Percentiles rank a stretch among this genome's conserved stretches.
These are phyloP conservation scores for Nezara viridula DNA, from an alignment of 2,888 invertebrate species.

Conservation along the genomic window DNA sequence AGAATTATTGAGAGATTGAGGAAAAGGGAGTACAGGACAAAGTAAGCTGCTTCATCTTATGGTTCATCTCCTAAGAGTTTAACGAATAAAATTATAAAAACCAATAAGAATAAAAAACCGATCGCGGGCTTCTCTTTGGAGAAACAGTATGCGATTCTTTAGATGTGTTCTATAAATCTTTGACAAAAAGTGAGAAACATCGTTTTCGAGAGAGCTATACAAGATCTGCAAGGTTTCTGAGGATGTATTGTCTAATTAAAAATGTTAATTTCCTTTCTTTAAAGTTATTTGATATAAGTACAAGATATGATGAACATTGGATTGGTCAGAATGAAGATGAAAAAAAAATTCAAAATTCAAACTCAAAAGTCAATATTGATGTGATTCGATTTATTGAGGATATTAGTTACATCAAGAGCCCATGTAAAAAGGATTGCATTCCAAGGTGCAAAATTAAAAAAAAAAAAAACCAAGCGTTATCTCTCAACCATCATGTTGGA, in stretches of 20 bases:
- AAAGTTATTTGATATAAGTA: constrained; percentile 25
- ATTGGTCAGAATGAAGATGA: background rate
- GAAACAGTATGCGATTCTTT: constrained; percentile 44
- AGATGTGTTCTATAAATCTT: too few species aligned
- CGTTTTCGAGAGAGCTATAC: too few species aligned
- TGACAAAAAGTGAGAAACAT: too few species aligned
- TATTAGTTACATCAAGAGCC: too few species aligned
- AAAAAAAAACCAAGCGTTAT: background rate
- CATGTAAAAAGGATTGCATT: too few species aligned
- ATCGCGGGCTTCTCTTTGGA: constrained; percentile 40
- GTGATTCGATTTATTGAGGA: too few species aligned
- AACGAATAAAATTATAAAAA: background rate
- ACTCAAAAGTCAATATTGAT: too few species aligned
- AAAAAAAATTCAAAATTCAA: too few species aligned
- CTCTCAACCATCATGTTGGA: constrained; percentile 30
- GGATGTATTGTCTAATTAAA: constrained; percentile 49
- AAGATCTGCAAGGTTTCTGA: too few species aligned
- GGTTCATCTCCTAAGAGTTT: constrained; percentile 51
- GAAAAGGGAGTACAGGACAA: background rate
- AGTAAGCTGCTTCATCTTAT: background rate
- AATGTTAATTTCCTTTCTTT: constrained; percentile 50
- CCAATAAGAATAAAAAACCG: constrained; percentile 35
- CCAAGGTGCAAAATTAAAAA: too few species aligned
- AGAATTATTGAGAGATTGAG: constrained; percentile 16
- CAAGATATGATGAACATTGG: constrained; percentile 40